Percentiles rank a stretch among this genome's conserved stretches.
phyloP scores from a whole-genome alignment of 2,888 invertebrate genomes.

The Platycnemis pennipes region DNA sequence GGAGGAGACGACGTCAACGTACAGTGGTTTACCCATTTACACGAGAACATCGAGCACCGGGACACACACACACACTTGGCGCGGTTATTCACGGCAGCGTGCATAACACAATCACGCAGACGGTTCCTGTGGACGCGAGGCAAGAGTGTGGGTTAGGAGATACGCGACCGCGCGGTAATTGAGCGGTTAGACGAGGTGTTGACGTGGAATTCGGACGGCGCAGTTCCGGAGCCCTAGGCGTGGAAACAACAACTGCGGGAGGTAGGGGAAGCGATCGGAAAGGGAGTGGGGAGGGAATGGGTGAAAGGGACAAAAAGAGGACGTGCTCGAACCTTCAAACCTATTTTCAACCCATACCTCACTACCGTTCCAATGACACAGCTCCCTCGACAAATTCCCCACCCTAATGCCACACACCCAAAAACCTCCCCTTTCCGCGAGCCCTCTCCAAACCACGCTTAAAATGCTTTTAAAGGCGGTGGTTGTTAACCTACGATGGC shows the following conservation, averaged over 20 bases:
- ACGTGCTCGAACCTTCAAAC: not conserved
- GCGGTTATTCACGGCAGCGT: not conserved
- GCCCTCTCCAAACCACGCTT: not conserved
- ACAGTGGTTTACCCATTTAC: not conserved
- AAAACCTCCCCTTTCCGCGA: not conserved
- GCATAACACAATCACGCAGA: not conserved
- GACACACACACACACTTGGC: not conserved
- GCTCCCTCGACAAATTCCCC: too few species aligned
- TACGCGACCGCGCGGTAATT: slow-evolving; percentile 33
- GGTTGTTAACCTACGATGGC: not conserved
- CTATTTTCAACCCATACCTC: too few species aligned
- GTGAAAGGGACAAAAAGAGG: not conserved
- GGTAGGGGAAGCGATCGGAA: not conserved
- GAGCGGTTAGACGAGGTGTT: slow-evolving; percentile 55
- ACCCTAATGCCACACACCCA: not conserved
- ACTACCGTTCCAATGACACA: too few species aligned
- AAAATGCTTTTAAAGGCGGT: not conserved
- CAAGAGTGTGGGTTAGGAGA: not conserved
- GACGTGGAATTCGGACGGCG: not conserved
- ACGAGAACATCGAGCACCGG: not conserved
- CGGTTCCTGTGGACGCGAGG: not conserved
- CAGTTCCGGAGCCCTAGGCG: not conserved
- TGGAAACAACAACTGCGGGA: not conserved
- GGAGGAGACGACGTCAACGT: not conserved
- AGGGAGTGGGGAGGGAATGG: not conserved